Evolutionary conservation across 2,888 invertebrate species (phyloP), one percentile per base, ranked within the genome.

Genomic region (Ctenicera cuprea): DNA sequence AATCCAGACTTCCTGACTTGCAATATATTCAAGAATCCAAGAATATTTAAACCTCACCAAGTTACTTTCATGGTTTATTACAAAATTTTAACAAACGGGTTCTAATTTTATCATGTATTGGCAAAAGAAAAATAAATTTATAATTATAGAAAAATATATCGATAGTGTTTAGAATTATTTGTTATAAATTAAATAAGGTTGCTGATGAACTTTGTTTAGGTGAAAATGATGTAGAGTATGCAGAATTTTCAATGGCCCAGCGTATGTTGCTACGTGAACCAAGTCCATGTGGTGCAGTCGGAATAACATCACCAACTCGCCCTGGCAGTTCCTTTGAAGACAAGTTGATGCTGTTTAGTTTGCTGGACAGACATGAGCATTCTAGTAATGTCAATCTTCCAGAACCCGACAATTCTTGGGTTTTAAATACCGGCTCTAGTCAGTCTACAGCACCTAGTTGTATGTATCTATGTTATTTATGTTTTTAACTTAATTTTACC

Each of bases 141-240:
- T 3, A 11, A 33, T 3, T 33, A 33, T 8, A n/a, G n/a, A n/a
- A n/a, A n/a, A n/a, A n/a, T n/a, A n/a, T n/a, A n/a, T n/a, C n/a
- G n/a, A 14, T 26, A 41, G 41, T n/a, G 7, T 41, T 41, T 41
- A 41, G 9, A n/a, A n/a, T 41, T 41, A 9, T 41, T 2, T 48
- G 16, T 18, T 18, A 5, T 11, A 20, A 16, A 12, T 12, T 41
- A 12, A 12, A 41, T 41, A 41, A 11, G 3, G 2, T 41, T n/a
- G 41, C 11, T 12, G 2, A 12, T 41, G n/a, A 12, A 41, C 8
- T 20, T 41, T 20, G 77, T 77, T 26, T 80, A 88, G 90, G 91
- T 76, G 93, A 93, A 84, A 93, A 93, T 82, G 93, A 93, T 83
- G 91, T 93, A 9, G 93, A 93, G 82, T 90, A 90, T 78, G 90